Base-by-base conservation (phyloP, 2,888 invertebrate species). In the Platerodrilus igneus region DNA sequence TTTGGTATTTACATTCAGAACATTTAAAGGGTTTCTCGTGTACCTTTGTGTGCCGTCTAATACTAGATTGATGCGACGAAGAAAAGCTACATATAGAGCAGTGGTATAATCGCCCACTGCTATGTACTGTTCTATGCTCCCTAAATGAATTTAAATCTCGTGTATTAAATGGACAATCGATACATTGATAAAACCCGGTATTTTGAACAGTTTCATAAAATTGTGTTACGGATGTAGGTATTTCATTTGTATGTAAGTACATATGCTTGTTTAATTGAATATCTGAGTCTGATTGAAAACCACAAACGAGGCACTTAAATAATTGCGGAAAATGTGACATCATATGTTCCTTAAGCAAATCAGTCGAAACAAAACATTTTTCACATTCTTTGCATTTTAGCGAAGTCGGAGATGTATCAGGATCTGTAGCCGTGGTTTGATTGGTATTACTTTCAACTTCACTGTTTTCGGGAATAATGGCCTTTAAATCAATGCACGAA, bases 41-140 rank as follows among this genome's bases (percentile, higher is more conserved):
- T n/a, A 39, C 21, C 8, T 39, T 39, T 17, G 21, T 28, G 10
- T 39, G 39, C 15, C 33, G 16, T 6, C 33, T 26, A 13, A 39
- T 18, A 21, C 28, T 33, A 14, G 32, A 33, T 3, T 32, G 20
- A 21, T 39, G 27, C 18, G 27, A 28, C 3, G 33, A 27, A 18
- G 19, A 10, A 16, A 33, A 39, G 14, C 19, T 39, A 13, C 39
- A 39, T 4, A 39, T 28, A 11, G 18, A 14, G 14, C 39, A 39
- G n/a, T 19, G 18, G 13, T 39, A 19, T 8, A 37, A 6, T n/a
- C 10, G 11, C 9, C 21, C 39, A 8, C 9, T 14, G 5, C 16
- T 13, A 27, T 39, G 39, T 16, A 11, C 16, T 16, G 16, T 15
- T 26, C 11, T 33, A 9, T 33, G 39, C 8, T 33, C 33, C 17